A percentile compares a stretch with the other conserved stretches of the same genome.
Conservation (phyloP, 64 coral and sea anemone genomes). For the Stylophora pistillata region DNA sequence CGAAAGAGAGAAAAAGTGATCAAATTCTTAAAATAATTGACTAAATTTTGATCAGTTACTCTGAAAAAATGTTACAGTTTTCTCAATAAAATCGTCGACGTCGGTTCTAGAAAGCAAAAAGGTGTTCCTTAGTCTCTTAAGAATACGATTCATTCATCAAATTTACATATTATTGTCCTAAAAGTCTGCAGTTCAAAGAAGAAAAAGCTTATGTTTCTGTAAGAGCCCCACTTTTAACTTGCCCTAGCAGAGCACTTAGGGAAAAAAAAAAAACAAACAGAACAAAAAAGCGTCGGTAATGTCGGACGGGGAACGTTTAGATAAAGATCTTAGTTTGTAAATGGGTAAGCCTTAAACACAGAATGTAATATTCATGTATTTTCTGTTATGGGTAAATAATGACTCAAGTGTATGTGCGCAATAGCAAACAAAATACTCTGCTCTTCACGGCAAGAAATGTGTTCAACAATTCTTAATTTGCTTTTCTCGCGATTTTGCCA, state of each 20-base stretch:
- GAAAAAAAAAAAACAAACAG: not conserved
- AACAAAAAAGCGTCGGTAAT: not conserved
- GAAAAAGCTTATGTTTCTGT: not conserved
- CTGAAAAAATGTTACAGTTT: not conserved
- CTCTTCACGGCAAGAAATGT: not conserved
- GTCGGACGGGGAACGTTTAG: not conserved
- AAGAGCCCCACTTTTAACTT: not conserved
- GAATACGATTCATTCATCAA: not conserved
- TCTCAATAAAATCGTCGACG: not conserved
- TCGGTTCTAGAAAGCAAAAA: not conserved
- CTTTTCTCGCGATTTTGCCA: not conserved
- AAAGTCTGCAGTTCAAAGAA: not conserved
- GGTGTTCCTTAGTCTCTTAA: not conserved
- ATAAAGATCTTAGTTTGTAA: not conserved
- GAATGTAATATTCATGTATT: slow-evolving; percentile 1
- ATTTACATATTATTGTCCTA: slow-evolving; percentile 8
- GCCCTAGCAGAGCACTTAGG: not conserved
- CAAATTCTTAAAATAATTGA: too few species aligned
- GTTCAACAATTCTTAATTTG: not conserved
- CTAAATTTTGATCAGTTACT: too few species aligned
- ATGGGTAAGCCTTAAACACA: not conserved
- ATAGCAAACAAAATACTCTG: not conserved
- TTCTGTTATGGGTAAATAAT: not conserved
- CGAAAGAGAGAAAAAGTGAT: not conserved
- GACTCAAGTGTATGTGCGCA: not conserved